Evolutionary conservation across 1,140 invertebrate genomes (phyloP), one percentile per base, ranked within the genome.

Genomic region (Brachionus plicatilis): DNA sequence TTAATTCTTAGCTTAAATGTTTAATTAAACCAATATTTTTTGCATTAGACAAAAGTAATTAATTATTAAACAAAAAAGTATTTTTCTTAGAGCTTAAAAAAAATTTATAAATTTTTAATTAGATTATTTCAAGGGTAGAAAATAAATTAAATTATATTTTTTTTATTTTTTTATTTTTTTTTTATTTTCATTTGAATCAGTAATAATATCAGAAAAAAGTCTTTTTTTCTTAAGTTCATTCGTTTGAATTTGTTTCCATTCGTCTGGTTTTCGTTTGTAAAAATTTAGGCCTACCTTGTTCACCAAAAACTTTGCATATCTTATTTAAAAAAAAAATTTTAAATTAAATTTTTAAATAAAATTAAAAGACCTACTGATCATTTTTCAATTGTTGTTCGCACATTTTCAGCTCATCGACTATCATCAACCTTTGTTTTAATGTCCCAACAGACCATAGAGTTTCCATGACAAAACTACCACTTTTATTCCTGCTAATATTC

Each of bases 391-490:
- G 79, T 24, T 82, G 56, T 68, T 82, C 79, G 17, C 53, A 65
- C 12, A 82, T 29, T 68, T 82, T 82, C 5, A 82, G 65, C 17
- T 82, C 79, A 82, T 68, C 65, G 9, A 65, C 65, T 43, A 82
- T 65, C 79, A 47, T 45, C 12, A 68, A 11, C 12, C 53, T 17
- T 20, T 82, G 79, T 27, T 82, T 82, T 45, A 82, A 37, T 27
- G 33, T 82, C 6, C 20, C 53, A 20, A 65, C 41, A 7, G 33
- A 43, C 79, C 79, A 82, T 6, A 82, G 27, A 4, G 79, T 82
- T 29, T 82, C 79, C 79, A 82, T 82, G 7, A 82, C 79, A 82
- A 82, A 82, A 65, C 79, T 82, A 29, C 79, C 79, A 82, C 79
- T 82, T 82, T 68, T 60, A 82, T 82, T 82, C 20, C 33, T 82